Evolutionary conservation across 2,113 vertebrate genomes (phyloP), one percentile per base, ranked within the genome.

Genomic region (Coregonus clupeaformis): DNA sequence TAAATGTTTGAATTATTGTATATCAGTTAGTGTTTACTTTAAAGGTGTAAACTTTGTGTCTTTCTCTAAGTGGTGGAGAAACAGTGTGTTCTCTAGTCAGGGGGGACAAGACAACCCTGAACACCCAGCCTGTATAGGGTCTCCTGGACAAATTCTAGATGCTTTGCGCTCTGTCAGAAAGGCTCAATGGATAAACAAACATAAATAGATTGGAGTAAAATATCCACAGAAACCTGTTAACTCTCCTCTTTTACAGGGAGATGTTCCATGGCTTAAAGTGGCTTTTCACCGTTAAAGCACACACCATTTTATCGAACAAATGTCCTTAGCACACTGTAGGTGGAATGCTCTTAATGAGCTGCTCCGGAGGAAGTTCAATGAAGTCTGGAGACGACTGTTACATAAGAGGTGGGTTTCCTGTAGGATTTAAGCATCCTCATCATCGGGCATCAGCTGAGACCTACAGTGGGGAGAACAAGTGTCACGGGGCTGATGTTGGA

Each of bases 281-380:
- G 68, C 67, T 78, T 82, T 84, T 80, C 66, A 74, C 75, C 71
- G 73, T 80, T 52, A 80, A 85, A 76, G 65, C 68, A 27, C 18
- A 22, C 62, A 69, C 64, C 20, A 47, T 77, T 86, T 74, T 82
- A 80, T 81, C 68, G 57, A 55, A 30, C 73, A 63, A 81, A 25
- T 77, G 76, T 69, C 29, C 65, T 69, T 84, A 80, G 88, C 73
- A 73, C 57, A 68, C 22, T 65, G 45, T 20, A 22, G 13, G 65
- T 67, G 63, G 71, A 76, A 67, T 71, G 62, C 47, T 57, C 49
- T 29, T 65, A 77, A 78, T 60, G 6, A 85, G 66, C n/a, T 36
- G 72, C 68, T 72, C 77, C 45, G 76, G 55, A 84, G 86, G 77
- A 67, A 60, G 73, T 77, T 36, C 67, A 86, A 84, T 86, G 80